Evolutionary conservation across 2,797 vertebrate species (phyloP).

Genomic region (Galagoides demidoff): DNA sequence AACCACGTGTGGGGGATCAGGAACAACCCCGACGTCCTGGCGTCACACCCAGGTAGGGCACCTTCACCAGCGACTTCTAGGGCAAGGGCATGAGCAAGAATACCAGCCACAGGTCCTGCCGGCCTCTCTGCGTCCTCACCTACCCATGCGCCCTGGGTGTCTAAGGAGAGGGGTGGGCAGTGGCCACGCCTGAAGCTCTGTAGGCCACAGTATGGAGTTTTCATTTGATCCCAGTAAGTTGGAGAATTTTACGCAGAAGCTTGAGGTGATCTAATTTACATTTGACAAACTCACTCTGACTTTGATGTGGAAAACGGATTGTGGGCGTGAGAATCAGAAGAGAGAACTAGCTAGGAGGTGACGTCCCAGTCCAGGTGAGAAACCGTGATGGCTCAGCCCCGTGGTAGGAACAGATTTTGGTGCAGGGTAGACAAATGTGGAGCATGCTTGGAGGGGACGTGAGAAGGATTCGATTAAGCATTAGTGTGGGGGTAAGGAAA

Average conservation of each 20-base stretch:
- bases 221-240: neutral
- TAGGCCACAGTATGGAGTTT: neutral
- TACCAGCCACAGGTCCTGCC: slow-evolving; percentile 95
- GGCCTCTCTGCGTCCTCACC: slow-evolving; percentile 93
- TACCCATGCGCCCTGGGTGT: slow-evolving; percentile 89
- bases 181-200: neutral
- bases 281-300: neutral
- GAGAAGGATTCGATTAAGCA: neutral
- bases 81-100: slow-evolving; percentile 93
- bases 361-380: neutral
- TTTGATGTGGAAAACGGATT: neutral
- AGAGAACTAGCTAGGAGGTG: neutral
- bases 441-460: neutral
- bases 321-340: neutral
- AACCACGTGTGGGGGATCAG: slow-evolving; percentile 94
- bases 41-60: slow-evolving; percentile 85
- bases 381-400: neutral
- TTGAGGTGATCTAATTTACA: neutral
- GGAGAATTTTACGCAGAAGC: neutral
- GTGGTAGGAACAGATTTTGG: neutral
- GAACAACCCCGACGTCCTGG: slow-evolving; percentile 92
- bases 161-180: neutral
- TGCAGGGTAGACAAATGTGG: neutral
- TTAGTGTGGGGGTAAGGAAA: neutral
- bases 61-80: slow-evolving; percentile 94